Conservation (phyloP, 1,140 invertebrate species). For the Oryctes rhinoceros region DNA sequence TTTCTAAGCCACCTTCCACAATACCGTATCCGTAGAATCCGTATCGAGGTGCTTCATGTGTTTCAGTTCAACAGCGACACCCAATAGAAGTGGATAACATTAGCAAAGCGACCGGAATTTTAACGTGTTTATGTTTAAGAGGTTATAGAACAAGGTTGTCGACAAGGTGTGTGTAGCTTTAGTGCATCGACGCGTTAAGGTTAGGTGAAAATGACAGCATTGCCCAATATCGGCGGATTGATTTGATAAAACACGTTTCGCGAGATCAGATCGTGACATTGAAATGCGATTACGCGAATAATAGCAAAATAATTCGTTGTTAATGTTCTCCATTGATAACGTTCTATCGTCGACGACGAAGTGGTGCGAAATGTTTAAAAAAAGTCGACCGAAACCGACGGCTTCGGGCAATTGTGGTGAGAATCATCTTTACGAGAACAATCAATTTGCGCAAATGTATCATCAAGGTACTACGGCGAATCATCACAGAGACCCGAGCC, state of each 20-base stretch:
- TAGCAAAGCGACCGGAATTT: too few relatives aligned
- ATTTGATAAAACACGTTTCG: not conserved
- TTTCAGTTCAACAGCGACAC: not conserved
- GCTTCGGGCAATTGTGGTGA: not conserved
- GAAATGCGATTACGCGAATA: slow-evolving; percentile 11
- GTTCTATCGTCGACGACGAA: slow-evolving; percentile 11
- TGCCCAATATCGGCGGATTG: not conserved
- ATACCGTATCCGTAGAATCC: not conserved
- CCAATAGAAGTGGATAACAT: not conserved
- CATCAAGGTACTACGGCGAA: not conserved
- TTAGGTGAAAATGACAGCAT: slow-evolving; percentile 1
- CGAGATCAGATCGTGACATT: not conserved
- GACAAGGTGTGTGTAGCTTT: not conserved
- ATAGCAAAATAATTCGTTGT: not conserved
- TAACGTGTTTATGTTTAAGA: too few relatives aligned
- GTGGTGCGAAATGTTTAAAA: slow-evolving; percentile 38
- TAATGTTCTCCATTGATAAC: slow-evolving; percentile 33
- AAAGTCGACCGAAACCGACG: not conserved
- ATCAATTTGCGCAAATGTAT: slow-evolving; percentile 17
- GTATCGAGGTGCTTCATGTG: not conserved
- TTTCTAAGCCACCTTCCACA: not conserved
- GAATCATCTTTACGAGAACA: slow-evolving; percentile 22
- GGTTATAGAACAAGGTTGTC: not conserved
- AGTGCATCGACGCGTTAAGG: not conserved
- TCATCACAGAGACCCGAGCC: not conserved